phyloP scores from a whole-genome alignment of 2,113 vertebrate species.

The Ceratotherium simum region DNA sequence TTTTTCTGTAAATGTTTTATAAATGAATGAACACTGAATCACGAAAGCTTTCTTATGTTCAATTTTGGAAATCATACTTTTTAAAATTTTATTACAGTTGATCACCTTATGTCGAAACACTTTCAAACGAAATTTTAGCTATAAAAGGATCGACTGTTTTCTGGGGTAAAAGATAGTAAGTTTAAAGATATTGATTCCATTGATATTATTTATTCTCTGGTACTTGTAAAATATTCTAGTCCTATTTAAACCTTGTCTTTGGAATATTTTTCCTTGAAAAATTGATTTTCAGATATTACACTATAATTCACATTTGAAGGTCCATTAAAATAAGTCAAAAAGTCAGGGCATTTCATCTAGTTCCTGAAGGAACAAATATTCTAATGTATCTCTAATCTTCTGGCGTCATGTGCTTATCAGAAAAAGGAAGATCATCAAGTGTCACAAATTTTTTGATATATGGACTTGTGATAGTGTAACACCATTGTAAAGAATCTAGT shows the following conservation, averaged over 20 bases:
- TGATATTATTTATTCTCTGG: background rate
- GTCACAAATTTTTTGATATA: background rate
- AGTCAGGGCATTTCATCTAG: background rate
- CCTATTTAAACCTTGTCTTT: background rate
- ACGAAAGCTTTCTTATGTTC: background rate
- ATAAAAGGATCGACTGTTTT: background rate
- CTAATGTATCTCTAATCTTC: background rate
- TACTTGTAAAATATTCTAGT: background rate
- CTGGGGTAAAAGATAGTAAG: background rate
- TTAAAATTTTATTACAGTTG: background rate
- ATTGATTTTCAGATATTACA: background rate
- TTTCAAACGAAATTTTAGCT: background rate
- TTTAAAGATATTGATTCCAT: background rate
- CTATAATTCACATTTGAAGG: background rate
- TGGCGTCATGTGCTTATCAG: background rate
- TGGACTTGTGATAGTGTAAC: background rate
- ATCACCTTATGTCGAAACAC: background rate
- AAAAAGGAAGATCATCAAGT: background rate
- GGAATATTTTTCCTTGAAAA: background rate
- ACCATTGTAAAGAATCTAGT: background rate
- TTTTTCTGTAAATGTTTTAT: slow-evolving; percentile 1
- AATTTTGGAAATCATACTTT: background rate
- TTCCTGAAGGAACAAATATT: background rate
- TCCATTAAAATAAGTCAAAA: background rate
- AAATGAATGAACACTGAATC: background rate